Evolutionary conservation across 2,888 invertebrate genomes (phyloP).

Genomic region (Ochropacha duplaris): DNA sequence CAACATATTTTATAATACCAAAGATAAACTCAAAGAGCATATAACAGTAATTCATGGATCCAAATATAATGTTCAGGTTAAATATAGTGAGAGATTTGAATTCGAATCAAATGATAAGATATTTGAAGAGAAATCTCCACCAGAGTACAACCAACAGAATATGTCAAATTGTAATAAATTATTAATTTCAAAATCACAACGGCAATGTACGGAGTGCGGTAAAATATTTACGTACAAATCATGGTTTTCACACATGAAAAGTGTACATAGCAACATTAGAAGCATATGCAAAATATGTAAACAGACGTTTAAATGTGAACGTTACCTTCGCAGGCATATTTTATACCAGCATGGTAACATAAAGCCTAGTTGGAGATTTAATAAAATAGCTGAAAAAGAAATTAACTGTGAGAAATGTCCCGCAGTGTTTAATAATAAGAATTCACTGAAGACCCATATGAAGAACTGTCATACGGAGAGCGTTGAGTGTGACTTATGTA

Average conservation of each 20-base stretch:
- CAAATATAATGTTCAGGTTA: not conserved
- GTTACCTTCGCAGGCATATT: not conserved
- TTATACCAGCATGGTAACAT: not conserved
- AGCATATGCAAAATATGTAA: not conserved
- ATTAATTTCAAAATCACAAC: not conserved
- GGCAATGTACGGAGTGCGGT: not conserved
- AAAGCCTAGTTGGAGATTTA: not conserved
- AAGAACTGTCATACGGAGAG: conserved; percentile 35
- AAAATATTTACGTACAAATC: conserved; percentile 18
- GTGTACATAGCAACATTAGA: not conserved
- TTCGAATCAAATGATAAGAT: not conserved
- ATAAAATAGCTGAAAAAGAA: not conserved
- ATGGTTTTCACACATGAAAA: conserved; percentile 32
- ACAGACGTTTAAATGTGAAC: conserved; percentile 18
- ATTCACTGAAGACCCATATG: conserved; percentile 27
- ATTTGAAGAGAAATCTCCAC: not conserved
- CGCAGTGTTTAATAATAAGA: conserved; percentile 18
- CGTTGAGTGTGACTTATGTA: conserved; percentile 34
- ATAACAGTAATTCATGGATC: conserved; percentile 2
- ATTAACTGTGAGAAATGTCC: conserved; percentile 27
- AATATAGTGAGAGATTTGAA: not conserved
- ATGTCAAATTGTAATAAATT: not conserved
- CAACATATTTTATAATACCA: not conserved
- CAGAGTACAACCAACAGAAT: not conserved
- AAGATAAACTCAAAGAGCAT: not conserved